Conservation (phyloP, 2,797 vertebrate species). For the Coracias cyanogaster region DNA sequence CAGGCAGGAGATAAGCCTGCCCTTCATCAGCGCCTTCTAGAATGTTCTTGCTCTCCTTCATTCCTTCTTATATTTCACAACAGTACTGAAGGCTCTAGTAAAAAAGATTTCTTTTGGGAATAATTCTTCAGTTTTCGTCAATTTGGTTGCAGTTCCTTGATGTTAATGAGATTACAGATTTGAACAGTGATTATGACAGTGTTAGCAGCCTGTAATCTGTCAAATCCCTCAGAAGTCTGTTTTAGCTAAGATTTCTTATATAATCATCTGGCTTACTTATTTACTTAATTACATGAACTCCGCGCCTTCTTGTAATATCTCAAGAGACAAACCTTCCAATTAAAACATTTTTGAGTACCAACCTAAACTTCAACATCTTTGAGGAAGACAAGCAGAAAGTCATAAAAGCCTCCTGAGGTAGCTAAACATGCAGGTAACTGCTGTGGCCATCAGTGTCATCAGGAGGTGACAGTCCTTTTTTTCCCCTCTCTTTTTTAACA, state of each 20-base stretch:
- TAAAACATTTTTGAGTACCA: not conserved
- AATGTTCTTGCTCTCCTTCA: not conserved
- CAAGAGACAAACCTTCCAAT: not conserved
- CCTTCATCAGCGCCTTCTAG: not conserved
- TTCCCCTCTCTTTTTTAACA: not conserved
- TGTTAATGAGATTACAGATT: slow-evolving; percentile 39
- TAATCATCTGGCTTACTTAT: not conserved
- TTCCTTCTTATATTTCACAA: not conserved
- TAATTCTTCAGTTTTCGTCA: not conserved
- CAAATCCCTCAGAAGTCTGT: slow-evolving; percentile 20
- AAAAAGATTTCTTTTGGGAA: not conserved
- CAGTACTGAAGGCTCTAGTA: not conserved
- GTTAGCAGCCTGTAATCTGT: slow-evolving; percentile 48
- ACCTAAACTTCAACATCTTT: not conserved
- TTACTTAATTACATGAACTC: not conserved
- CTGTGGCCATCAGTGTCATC: not conserved
- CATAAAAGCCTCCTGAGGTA: not conserved
- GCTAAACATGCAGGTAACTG: not conserved
- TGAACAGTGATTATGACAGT: slow-evolving; percentile 20
- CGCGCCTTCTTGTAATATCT: not conserved
- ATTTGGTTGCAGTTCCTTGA: not conserved
- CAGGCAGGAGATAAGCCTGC: not conserved
- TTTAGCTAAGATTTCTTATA: not conserved
- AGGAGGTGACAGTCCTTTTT: not conserved
- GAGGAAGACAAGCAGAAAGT: not conserved